Conservation (phyloP, 2,888 invertebrate species). For the Sthenelais limicola region DNA sequence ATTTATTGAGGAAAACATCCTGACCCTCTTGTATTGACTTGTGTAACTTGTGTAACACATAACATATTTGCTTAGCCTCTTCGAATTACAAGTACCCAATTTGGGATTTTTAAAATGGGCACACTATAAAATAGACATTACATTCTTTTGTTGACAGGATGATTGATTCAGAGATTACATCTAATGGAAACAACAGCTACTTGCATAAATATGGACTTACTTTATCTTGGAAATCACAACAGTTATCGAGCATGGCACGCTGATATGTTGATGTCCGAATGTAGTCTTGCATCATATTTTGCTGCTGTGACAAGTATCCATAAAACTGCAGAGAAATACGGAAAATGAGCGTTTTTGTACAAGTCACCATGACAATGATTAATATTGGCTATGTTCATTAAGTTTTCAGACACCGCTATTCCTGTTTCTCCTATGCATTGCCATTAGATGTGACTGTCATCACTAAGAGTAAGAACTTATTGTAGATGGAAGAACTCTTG, state of each 20-base stretch:
- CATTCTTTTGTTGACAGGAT: not conserved
- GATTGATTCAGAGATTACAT: not conserved
- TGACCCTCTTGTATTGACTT: no score
- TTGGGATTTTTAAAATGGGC: not conserved
- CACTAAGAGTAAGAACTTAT: not conserved
- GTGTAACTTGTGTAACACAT: no score
- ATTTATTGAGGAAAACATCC: no score
- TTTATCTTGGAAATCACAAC: conserved; percentile 87
- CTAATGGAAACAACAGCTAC: not conserved
- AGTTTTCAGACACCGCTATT: not conserved
- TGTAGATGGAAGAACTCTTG: not conserved
- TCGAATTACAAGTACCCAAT: not conserved
- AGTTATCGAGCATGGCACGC: conserved; percentile 93
- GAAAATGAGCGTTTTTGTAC: no score
- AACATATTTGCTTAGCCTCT: no score
- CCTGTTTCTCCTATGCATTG: not conserved
- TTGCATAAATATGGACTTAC: conserved; percentile 55
- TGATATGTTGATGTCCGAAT: conserved; percentile 98
- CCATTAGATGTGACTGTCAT: no score
- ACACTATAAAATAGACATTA: no score
- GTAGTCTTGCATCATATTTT: conserved; percentile 99
- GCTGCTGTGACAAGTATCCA: conserved; percentile 98
- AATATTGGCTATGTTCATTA: not conserved
- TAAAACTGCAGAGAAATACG: conserved; percentile 85
- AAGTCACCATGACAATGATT: not conserved